A percentile compares a stretch with the other conserved stretches of the same genome.
These are phyloP conservation scores for Lapara coniferarum DNA, from an alignment of 2,888 invertebrate species.

Conservation along the genomic window DNA sequence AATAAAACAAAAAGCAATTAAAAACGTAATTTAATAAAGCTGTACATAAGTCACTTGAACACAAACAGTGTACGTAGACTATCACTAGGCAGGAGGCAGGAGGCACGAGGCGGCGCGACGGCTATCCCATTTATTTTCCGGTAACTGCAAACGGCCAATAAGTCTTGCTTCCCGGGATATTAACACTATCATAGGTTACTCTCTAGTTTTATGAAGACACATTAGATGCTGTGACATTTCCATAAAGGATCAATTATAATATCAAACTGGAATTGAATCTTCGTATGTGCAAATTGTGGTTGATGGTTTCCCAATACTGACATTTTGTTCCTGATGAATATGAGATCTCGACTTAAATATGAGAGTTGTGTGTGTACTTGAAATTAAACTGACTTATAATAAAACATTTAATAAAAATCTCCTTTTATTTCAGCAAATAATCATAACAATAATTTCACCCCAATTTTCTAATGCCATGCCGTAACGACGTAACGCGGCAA, in stretches of 20 bases:
- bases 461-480: not conserved
- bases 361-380: no score
- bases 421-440: no score
- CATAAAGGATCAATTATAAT: conserved; percentile 61
- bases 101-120: conserved; percentile 49
- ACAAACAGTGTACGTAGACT: conserved; percentile 30
- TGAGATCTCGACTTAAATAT: no score
- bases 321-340: not conserved
- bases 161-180: conserved; percentile 81
- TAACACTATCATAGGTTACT: conserved; percentile 83
- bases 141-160: conserved; percentile 81
- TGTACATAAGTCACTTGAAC: conserved; percentile 40
- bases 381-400: no score
- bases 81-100: conserved; percentile 26
- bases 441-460: no score
- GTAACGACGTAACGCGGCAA: conserved; percentile 24
- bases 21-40: conserved; percentile 27
- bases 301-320: conserved; percentile 14
- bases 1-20: conserved; percentile 21
- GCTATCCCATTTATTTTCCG: conserved; percentile 74
- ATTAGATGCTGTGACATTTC: conserved; percentile 72
- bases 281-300: conserved; percentile 35
- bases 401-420: no score
- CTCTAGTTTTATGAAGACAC: conserved; percentile 80
- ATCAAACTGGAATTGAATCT: conserved; percentile 36